These are phyloP conservation scores for Allacma fusca DNA, from an alignment of 2,888 invertebrate genomes.

Conservation along the genomic window DNA sequence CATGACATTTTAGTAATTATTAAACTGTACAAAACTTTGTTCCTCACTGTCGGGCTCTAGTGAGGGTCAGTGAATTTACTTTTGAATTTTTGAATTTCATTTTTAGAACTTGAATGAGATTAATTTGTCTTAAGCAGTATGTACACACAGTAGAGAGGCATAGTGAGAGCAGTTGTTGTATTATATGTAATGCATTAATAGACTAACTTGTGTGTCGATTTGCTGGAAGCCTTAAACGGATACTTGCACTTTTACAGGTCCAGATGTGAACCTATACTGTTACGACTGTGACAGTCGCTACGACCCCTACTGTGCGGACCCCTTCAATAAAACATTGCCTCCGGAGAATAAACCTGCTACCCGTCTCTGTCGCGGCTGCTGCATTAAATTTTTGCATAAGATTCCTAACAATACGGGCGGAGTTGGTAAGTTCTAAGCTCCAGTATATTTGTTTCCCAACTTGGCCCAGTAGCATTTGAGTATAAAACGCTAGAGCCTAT, in stretches of 20 bases:
- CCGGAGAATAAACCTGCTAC: conserved; percentile 87
- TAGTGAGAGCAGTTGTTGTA: not conserved
- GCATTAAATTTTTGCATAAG: conserved; percentile 93
- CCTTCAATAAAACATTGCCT: conserved; percentile 89
- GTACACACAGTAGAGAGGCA: too few relatives aligned
- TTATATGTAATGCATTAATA: not conserved
- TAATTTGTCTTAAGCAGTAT: too few relatives aligned
- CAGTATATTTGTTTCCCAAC: not conserved
- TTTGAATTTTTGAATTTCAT: too few relatives aligned
- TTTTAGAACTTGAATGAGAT: too few relatives aligned
- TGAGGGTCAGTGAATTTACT: too few relatives aligned
- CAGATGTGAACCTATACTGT: conserved; percentile 66
- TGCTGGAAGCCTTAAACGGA: not conserved
- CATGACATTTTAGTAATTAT: too few relatives aligned
- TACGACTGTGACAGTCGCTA: conserved; percentile 95
- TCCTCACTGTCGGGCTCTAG: too few relatives aligned
- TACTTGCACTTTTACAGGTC: conserved; percentile 14
- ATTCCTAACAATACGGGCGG: conserved; percentile 46
- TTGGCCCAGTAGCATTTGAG: too few relatives aligned
- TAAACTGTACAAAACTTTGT: too few relatives aligned
- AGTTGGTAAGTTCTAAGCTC: conserved; percentile 4
- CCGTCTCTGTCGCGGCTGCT: conserved; percentile 90
- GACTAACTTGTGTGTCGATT: not conserved
- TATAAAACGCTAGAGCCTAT: too few relatives aligned
- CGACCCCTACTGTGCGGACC: conserved; percentile 87